A percentile compares a stretch with the other conserved stretches of the same genome.
phyloP scores from a whole-genome alignment of 2,888 invertebrate genomes.

The Dryomyza anilis region DNA sequence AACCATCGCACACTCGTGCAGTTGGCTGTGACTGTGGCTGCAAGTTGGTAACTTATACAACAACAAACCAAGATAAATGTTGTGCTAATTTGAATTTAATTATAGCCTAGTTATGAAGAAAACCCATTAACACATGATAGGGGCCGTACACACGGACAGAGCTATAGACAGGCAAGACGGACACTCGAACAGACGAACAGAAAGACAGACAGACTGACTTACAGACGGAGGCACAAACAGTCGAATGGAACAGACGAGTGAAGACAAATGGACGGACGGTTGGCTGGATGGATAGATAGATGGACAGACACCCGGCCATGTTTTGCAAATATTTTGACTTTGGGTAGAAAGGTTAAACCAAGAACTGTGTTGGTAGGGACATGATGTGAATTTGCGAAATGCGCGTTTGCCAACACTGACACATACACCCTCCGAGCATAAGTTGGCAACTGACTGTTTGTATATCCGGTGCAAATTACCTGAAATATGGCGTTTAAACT shows the following conservation, averaged over 20 bases:
- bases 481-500: slow-evolving; percentile 24
- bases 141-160: slow-evolving; percentile 12
- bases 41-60: background rate
- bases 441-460: slow-evolving; percentile 9
- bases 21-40: no score
- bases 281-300: no score
- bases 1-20: slow-evolving; percentile 3
- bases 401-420: background rate
- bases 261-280: background rate
- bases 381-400: no score
- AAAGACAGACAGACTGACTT: background rate
- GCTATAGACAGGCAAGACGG: background rate
- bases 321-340: slow-evolving; percentile 17
- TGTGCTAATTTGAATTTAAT: slow-evolving; percentile 60
- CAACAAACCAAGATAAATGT: slow-evolving; percentile 38
- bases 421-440: background rate
- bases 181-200: background rate
- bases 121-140: slow-evolving; percentile 49
- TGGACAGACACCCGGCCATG: slow-evolving; percentile 7
- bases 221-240: background rate
- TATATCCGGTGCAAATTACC: slow-evolving; percentile 22
- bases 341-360: background rate
- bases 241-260: background rate
- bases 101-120: slow-evolving; percentile 45
- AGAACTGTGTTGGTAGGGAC: no score